Base-by-base conservation (phyloP, 2,888 invertebrate species). In the Odontocolon sp. region DNA sequence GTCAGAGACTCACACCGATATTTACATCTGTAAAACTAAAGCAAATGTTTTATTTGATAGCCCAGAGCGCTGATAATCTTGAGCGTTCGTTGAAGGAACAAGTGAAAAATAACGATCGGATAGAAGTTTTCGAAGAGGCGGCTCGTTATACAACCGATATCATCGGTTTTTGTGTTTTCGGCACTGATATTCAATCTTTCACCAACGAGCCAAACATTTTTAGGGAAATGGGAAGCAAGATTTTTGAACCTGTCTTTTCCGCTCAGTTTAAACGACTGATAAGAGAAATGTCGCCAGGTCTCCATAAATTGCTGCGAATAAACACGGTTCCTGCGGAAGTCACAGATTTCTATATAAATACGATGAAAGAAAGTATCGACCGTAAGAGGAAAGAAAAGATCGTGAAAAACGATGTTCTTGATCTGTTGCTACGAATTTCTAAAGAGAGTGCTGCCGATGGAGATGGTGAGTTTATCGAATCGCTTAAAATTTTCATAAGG, bases 361-460 rank as follows among this genome's bases (percentile, higher is more conserved):
- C 88, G 0, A 84, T 91, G 1, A 80, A 69, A 8, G 79, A 88
- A 0, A 89, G 90, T 0, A 82, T 91, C 8, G 82, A 87, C 14
- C 84, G 89, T 42, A 83, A 91, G 36, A 83, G 87, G 57, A 82
- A 87, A 14, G 88, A 89, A 45, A 90, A 90, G 40, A 81, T 91
- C 14, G 80, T 82, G 28, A 83, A 90, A 36, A 88, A 90, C 21
- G 92, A 92, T 80, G 91, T 91, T 52, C 79, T 92, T 2, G 90
- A 91, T 77, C 75, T 90, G 14, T 82, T 91, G 11, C 84, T 85
- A 28, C 87, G 91, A 8, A 61, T 91, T 16, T 82, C 80, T 9
- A 66, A 63, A 0, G 56, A 72, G 16, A 18, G 26, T 4, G 16
- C 38, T 3, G 26, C 23, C 4, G 69, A 61, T 40, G 63, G 59